phyloP scores from a whole-genome alignment of 2,797 vertebrate genomes.

The Scleropages formosus region DNA sequence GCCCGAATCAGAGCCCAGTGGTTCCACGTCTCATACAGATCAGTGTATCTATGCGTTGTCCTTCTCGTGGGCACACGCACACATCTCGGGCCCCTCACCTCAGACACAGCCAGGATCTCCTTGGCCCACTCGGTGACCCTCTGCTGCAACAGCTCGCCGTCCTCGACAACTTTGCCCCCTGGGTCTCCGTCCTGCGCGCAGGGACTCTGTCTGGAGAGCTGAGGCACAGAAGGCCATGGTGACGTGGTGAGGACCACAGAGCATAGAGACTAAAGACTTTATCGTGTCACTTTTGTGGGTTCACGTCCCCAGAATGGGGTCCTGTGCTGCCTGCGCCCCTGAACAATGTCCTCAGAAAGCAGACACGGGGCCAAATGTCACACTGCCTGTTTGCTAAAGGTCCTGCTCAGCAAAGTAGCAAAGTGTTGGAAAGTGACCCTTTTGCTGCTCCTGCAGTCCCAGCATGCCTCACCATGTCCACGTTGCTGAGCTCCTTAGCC shows the following conservation, averaged over 20 bases:
- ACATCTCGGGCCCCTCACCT: conserved; percentile 17
- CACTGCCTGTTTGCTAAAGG: neutral
- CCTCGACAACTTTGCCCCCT: conserved; percentile 12
- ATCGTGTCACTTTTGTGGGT: too few relatives aligned
- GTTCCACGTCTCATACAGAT: neutral
- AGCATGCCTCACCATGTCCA: conserved; percentile 54
- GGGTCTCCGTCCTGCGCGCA: conserved; percentile 35
- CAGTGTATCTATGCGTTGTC: neutral
- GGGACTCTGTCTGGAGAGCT: conserved; percentile 53
- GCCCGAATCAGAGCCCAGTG: too few relatives aligned
- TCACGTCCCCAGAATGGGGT: too few relatives aligned
- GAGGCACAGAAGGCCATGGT: neutral
- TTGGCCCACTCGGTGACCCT: conserved; percentile 26
- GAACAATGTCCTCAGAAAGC: too few relatives aligned
- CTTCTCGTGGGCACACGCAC: neutral
- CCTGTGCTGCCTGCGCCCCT: too few relatives aligned
- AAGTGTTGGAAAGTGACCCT: too few relatives aligned
- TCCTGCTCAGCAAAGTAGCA: too few relatives aligned
- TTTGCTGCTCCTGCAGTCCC: conserved; percentile 69
- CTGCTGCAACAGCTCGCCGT: conserved; percentile 42
- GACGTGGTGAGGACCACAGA: neutral
- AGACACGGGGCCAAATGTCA: neutral
- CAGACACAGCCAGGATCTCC: conserved; percentile 26
- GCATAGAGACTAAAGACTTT: too few relatives aligned
- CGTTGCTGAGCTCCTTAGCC: conserved; percentile 64